Conservation (phyloP, 1,140 invertebrate species). For the Aphis gossypii region DNA sequence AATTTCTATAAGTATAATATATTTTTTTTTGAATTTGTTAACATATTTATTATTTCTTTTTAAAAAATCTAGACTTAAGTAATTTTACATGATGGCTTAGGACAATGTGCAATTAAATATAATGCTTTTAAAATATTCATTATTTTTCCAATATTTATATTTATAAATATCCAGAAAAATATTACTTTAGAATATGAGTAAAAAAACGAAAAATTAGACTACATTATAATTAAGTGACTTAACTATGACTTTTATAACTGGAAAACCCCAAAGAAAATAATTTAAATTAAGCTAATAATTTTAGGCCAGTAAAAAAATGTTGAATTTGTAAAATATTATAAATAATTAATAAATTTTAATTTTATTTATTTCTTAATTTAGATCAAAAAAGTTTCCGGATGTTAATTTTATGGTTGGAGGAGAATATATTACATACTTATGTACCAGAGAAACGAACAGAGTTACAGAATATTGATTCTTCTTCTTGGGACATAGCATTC, state of each 20-base stretch:
- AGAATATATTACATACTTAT: not conserved
- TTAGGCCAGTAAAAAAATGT: not conserved
- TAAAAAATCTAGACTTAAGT: too few relatives aligned
- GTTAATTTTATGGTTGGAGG: conserved; percentile 37
- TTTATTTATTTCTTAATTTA: not conserved
- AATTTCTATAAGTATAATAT: too few relatives aligned
- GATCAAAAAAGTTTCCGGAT: conserved; percentile 29
- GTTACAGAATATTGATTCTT: conserved; percentile 28
- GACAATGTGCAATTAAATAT: too few relatives aligned
- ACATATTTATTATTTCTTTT: too few relatives aligned
- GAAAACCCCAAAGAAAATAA: not conserved
- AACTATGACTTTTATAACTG: not conserved
- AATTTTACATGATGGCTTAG: too few relatives aligned
- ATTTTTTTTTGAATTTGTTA: too few relatives aligned
- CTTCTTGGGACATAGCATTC: conserved; percentile 14
- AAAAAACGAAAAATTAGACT: not conserved
- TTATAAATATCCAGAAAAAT: not conserved
- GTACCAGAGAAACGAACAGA: conserved; percentile 10
- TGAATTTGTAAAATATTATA: not conserved
- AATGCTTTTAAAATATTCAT: too few relatives aligned
- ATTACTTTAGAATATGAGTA: not conserved
- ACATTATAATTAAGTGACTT: not conserved
- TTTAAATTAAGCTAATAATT: not conserved
- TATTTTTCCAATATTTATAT: not conserved
- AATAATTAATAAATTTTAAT: not conserved